Evolutionary conservation across 2,888 invertebrate species (phyloP).

Genomic region (Lypha dubia): DNA sequence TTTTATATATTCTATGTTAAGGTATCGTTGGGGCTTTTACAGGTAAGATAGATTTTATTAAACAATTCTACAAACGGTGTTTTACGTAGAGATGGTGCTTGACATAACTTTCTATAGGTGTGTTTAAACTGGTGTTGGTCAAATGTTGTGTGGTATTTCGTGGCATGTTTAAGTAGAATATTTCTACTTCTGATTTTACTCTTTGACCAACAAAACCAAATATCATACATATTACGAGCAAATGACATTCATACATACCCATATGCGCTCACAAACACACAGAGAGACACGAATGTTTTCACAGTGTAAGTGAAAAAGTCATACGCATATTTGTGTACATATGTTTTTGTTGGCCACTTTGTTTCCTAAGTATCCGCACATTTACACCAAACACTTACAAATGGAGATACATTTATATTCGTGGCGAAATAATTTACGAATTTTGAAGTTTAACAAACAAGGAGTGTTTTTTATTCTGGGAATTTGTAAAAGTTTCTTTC

Average conservation of each 20-base stretch:
- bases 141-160: slow-evolving; percentile 58
- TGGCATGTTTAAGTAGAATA: slow-evolving; percentile 56
- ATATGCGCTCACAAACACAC: too few relatives aligned
- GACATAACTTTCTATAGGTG: slow-evolving; percentile 13
- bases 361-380: slow-evolving; percentile 38
- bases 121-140: slow-evolving; percentile 37
- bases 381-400: slow-evolving; percentile 57
- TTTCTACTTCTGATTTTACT: slow-evolving; percentile 43
- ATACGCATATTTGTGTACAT: slow-evolving; percentile 56
- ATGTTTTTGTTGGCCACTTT: slow-evolving; percentile 45
- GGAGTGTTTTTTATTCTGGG: not conserved
- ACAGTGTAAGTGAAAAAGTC: slow-evolving; percentile 43
- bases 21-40: slow-evolving; percentile 8
- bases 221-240: slow-evolving; percentile 51
- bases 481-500: not conserved
- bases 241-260: not conserved
- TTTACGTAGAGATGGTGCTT: slow-evolving; percentile 7
- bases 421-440: slow-evolving; percentile 66
- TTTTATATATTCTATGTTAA: not conserved
- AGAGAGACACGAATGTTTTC: not conserved
- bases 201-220: slow-evolving; percentile 63
- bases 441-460: slow-evolving; percentile 26
- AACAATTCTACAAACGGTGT: slow-evolving; percentile 6
- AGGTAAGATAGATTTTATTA: slow-evolving; percentile 15
- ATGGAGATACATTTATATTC: slow-evolving; percentile 41